A percentile compares a stretch with the other conserved stretches of the same genome.
Evolutionary conservation across 1,140 invertebrate species (phyloP).

Genomic region (Periplaneta americana): DNA sequence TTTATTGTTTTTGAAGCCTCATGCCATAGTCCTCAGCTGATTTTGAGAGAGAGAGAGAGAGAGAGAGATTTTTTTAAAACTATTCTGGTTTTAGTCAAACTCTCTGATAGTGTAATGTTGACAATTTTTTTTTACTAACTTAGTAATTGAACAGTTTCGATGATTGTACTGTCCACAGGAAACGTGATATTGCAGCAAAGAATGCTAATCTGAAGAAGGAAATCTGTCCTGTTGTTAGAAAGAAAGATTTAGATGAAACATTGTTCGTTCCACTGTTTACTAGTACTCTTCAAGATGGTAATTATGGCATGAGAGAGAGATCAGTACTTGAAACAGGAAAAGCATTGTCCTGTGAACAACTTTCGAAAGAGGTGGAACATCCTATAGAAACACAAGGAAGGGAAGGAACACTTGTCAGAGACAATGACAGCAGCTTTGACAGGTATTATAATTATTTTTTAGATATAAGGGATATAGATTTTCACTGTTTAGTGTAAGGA

Average conservation of each 20-base stretch:
- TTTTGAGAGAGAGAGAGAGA: too few relatives aligned
- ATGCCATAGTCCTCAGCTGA: too few relatives aligned
- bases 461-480: too few relatives aligned
- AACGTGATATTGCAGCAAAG: not conserved
- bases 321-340: conserved; percentile 9
- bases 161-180: not conserved
- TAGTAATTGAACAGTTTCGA: too few relatives aligned
- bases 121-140: too few relatives aligned
- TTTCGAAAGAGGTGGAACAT: not conserved
- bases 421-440: not conserved
- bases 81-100: too few relatives aligned
- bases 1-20: too few relatives aligned
- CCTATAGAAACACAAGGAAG: not conserved
- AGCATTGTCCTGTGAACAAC: not conserved
- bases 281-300: not conserved
- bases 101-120: too few relatives aligned
- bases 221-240: not conserved
- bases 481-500: too few relatives aligned
- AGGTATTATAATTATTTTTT: not conserved
- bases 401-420: not conserved
- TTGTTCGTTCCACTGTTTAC: not conserved
- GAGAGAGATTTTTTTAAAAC: too few relatives aligned
- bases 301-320: not conserved
- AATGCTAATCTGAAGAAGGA: not conserved
- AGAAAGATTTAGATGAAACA: not conserved